phyloP scores from a whole-genome alignment of 2,113 vertebrate species.

The Xiphias gladius region DNA sequence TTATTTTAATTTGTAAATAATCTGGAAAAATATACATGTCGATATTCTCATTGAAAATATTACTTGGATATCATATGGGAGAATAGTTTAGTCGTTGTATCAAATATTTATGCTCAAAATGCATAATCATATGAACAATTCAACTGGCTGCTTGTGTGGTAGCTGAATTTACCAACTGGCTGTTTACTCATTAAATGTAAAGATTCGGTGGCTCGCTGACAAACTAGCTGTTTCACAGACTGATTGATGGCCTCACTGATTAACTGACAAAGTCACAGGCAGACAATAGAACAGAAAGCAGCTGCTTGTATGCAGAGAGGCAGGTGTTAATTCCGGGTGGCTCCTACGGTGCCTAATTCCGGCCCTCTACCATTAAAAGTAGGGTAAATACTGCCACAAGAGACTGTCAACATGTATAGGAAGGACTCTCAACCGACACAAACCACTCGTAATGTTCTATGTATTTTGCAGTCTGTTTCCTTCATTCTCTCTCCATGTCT shows the following conservation, averaged over 20 bases:
- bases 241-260: constrained; percentile 50
- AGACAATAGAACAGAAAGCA: constrained; percentile 55
- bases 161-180: background rate
- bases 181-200: background rate
- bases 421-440: constrained; percentile 62
- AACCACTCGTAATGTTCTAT: constrained; percentile 49
- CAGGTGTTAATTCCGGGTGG: constrained; percentile 64
- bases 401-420: constrained; percentile 69
- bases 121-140: background rate
- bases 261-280: constrained; percentile 49
- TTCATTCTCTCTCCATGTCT: constrained; percentile 16
- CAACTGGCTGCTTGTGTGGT: background rate
- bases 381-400: constrained; percentile 63
- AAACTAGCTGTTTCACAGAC: constrained; percentile 19
- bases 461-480: constrained; percentile 34
- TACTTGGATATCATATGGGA: background rate
- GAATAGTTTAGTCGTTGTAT: background rate
- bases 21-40: background rate
- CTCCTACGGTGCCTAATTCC: constrained; percentile 55
- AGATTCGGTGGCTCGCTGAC: constrained; percentile 4
- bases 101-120: background rate
- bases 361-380: constrained; percentile 55
- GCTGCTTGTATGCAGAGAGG: constrained; percentile 55
- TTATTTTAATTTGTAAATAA: background rate
- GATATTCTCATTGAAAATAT: background rate